A percentile compares a stretch with the other conserved stretches of the same genome.
Evolutionary conservation across 1,140 invertebrate species (phyloP).

Genomic region (Bombus terrestris): DNA sequence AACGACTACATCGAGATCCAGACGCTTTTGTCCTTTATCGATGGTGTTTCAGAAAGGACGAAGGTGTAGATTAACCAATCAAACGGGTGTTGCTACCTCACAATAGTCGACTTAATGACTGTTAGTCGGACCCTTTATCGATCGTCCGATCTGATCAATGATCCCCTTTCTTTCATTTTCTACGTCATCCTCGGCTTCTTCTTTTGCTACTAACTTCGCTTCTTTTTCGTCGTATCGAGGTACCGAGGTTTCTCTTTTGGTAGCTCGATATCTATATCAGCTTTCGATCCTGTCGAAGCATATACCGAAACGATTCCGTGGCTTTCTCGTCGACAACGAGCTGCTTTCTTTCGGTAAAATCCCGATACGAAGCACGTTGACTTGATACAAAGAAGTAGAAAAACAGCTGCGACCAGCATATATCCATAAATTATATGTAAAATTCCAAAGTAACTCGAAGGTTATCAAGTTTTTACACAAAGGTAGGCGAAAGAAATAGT

Average conservation of each 20-base stretch:
- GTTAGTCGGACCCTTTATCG: slow-evolving; percentile 67
- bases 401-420: neutral
- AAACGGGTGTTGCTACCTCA: slow-evolving; percentile 74
- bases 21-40: slow-evolving; percentile 45
- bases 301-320: neutral
- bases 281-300: neutral
- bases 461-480: neutral
- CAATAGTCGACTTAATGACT: slow-evolving; percentile 78
- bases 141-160: slow-evolving; percentile 66
- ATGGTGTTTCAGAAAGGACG: slow-evolving; percentile 50
- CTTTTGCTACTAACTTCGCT: slow-evolving; percentile 39
- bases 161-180: slow-evolving; percentile 65
- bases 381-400: neutral
- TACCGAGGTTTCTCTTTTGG: slow-evolving; percentile 28
- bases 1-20: slow-evolving; percentile 2
- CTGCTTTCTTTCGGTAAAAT: neutral
- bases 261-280: slow-evolving; percentile 66
- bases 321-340: neutral
- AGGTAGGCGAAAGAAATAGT: neutral
- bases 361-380: neutral
- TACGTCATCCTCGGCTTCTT: slow-evolving; percentile 61
- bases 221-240: slow-evolving; percentile 31
- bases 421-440: too few species aligned
- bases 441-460: neutral
- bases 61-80: slow-evolving; percentile 78